phyloP scores from a whole-genome alignment of 2,113 vertebrate genomes.

The Indri indri region DNA sequence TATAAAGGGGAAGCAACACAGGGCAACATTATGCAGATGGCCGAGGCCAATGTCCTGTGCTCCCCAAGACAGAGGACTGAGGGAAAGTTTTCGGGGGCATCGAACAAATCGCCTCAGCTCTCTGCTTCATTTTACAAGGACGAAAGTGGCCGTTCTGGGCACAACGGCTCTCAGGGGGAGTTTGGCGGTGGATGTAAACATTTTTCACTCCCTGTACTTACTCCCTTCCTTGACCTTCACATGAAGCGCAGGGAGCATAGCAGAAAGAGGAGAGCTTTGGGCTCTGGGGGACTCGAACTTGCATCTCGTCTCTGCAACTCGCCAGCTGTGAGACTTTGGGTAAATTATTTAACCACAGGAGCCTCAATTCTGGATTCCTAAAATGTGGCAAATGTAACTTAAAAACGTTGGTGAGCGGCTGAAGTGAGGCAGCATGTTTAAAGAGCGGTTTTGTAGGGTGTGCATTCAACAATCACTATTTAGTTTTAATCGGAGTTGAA shows the following conservation, averaged over 20 bases:
- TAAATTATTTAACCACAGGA: not conserved
- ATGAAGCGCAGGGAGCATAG: not conserved
- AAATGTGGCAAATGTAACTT: not conserved
- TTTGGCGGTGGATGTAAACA: not conserved
- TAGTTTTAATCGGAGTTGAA: not conserved
- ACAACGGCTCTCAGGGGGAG: not conserved
- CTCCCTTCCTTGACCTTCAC: not conserved
- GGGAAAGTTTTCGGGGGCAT: fast-evolving
- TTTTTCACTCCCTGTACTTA: not conserved
- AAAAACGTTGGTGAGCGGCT: not conserved
- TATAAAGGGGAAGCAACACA: not conserved
- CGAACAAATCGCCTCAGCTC: too few species aligned
- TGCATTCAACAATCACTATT: not conserved
- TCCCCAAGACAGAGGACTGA: not conserved
- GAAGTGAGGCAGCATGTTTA: not conserved
- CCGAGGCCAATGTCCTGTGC: fast-evolving
- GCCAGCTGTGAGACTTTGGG: not conserved
- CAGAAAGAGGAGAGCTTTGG: not conserved
- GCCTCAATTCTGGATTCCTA: not conserved
- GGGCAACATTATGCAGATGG: too few species aligned
- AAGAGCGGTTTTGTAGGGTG: too few species aligned
- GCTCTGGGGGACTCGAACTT: not conserved
- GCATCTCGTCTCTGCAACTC: not conserved
- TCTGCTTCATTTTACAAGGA: not conserved
- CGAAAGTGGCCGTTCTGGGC: not conserved